Evolutionary conservation across 2,113 vertebrate genomes (phyloP).

Genomic region (Parus major): DNA sequence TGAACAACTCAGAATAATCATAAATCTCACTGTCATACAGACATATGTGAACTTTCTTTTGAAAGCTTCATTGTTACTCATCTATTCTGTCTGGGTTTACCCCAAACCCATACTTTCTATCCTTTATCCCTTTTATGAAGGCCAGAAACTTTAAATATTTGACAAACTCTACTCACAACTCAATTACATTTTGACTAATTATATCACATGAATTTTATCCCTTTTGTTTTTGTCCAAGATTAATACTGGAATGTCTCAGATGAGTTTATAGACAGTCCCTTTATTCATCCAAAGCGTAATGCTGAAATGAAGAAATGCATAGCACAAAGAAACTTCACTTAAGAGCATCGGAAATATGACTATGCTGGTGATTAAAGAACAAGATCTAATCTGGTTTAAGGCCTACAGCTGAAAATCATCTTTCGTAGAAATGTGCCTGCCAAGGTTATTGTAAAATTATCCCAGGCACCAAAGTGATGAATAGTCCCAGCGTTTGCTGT

Average conservation of each 20-base stretch:
- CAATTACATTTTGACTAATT: slow-evolving; percentile 8
- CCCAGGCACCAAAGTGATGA: slow-evolving; percentile 43
- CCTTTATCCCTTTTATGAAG: background rate
- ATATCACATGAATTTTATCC: background rate
- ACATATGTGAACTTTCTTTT: slow-evolving; percentile 46
- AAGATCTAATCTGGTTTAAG: slow-evolving; percentile 31
- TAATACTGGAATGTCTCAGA: background rate
- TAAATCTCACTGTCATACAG: slow-evolving; percentile 52
- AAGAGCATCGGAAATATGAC: background rate
- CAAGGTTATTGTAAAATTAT: slow-evolving; percentile 50
- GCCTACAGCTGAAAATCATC: slow-evolving; percentile 35
- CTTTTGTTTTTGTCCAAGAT: background rate
- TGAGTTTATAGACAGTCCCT: background rate
- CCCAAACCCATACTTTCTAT: background rate
- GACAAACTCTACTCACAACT: background rate
- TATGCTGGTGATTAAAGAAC: slow-evolving; percentile 27
- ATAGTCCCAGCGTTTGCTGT: slow-evolving; percentile 17
- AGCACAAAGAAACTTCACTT: background rate
- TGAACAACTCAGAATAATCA: slow-evolving; percentile 44
- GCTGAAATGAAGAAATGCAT: background rate
- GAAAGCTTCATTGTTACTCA: slow-evolving; percentile 25
- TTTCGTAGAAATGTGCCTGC: slow-evolving; percentile 55
- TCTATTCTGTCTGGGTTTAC: background rate
- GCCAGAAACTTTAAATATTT: background rate
- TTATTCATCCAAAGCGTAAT: background rate